Base-by-base conservation (phyloP, 2,888 invertebrate species). In the Polyommatus icarus region DNA sequence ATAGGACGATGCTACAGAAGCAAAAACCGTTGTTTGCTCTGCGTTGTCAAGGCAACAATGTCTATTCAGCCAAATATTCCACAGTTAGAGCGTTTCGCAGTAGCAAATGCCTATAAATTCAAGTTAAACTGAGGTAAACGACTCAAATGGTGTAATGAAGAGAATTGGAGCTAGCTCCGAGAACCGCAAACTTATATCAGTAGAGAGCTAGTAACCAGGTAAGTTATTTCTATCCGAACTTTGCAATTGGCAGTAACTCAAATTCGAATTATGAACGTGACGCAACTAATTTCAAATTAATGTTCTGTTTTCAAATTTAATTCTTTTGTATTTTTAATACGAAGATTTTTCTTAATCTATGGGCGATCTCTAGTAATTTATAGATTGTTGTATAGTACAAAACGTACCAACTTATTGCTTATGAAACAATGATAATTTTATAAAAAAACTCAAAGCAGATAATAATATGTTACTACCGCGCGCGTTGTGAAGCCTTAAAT, bases 31-130 rank as follows among this genome's bases (percentile, higher is more conserved):
- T 75, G 75, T 75, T 75, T 75, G 75, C 6, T 46, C 72, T 46
- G 76, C 57, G 83, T 83, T 76, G 78, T 72, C 80, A 82, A 80
- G 79, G 73, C 78, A 76, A 80, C 83, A 40, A 50, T 15, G 15
- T 29, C 46, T 29, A 46, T 40, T 72, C 46, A 73, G 46, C 7
- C 40, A 29, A 50, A 54, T 50, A 75, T 75, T 75, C 18, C 54
- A 50, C 20, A 29, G 54, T 50, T 15, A 80, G 76, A 78, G 80
- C 78, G 78, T 54, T 46, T 40, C 50, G 75, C 75, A 75, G 15
- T 54, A 3, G 29, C 54, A 50, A 50, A 75, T 54, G 18, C 50
- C 75, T 18, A 54, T 75, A 54, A 75, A 50, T 50, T 75, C 15
- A 3, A 75, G 75, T 75, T 29, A 50, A 50, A 50, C 24, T 50